Evolutionary conservation across 2,888 invertebrate genomes (phyloP), one percentile per base, ranked within the genome.

Genomic region (Choreutis nemorana): DNA sequence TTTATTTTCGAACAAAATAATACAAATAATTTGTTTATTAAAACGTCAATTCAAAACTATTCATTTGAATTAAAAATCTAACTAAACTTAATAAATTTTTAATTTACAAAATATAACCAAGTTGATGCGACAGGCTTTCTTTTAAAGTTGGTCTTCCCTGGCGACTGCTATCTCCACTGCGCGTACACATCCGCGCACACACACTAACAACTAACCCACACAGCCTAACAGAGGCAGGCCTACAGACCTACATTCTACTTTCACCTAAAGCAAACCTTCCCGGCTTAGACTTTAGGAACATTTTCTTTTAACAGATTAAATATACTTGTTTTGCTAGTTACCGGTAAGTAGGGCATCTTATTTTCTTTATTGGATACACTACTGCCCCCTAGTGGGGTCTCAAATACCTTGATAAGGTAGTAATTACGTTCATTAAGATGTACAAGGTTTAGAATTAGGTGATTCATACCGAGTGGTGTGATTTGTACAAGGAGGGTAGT

Each of bases 241-340:
- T 73, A 75, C 61, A 77, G 77, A 77, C 77, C 77, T 72, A 77
- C 70, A 66, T 72, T 67, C 57, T 49, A 55, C 65, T 64, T 67
- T 66, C 67, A 55, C 57, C 52, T 40, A 42, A 42, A 40, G 36
- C 33, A 35, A 35, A 35, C 51, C 29, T 47, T 60, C 48, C 37
- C 13, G 8, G 31, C 32, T 26, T 42, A 33, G 30, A 22, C 31
- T 45, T 63, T 67, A 39, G 44, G 42, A 33, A 24, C 23, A 48
- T 45, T 46, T 49, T 59, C 20, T 43, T 33, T 39, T 45, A 39
- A 29, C 9, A 18, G 7, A 25, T 9, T 12, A 23, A 9, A 36
- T 32, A 35, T 25, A 30, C 39, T 41, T 32, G 35, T 38, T 48
- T 57, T 50, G 56, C 41, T 41, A 44, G 53, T 51, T 41, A 49